These are phyloP conservation scores for Lycophotia porphyrea DNA, from an alignment of 2,888 invertebrate genomes.

Conservation along the genomic window DNA sequence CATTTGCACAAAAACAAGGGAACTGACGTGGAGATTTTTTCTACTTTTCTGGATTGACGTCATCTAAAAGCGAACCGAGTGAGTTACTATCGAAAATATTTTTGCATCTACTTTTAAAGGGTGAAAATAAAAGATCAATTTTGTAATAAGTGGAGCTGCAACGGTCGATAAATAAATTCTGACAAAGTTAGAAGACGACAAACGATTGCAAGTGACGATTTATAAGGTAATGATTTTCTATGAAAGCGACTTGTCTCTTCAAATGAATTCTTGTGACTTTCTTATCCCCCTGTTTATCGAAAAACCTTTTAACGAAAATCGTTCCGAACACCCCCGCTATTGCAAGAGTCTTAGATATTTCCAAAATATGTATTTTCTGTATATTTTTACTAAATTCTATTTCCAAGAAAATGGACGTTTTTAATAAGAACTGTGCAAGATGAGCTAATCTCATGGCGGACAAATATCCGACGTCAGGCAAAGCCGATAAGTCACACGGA, in stretches of 20 bases:
- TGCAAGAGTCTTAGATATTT: slow-evolving; percentile 7
- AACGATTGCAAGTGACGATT: neutral
- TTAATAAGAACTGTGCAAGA: slow-evolving; percentile 57
- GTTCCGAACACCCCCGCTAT: neutral
- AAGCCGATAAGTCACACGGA: slow-evolving; percentile 68
- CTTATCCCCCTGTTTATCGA: neutral
- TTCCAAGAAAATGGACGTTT: slow-evolving; percentile 55
- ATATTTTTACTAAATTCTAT: slow-evolving; percentile 21
- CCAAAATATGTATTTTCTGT: slow-evolving; percentile 1
- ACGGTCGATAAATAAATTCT: neutral
- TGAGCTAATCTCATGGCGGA: slow-evolving; percentile 71
- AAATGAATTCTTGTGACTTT: neutral
- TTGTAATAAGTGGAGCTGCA: neutral
- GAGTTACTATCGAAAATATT: slow-evolving; percentile 23
- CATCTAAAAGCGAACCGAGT: slow-evolving; percentile 40
- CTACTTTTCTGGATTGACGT: slow-evolving; percentile 61
- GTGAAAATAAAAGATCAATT: neutral
- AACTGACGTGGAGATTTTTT: slow-evolving; percentile 58
- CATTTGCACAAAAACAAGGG: slow-evolving; percentile 59
- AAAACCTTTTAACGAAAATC: slow-evolving; percentile 5
- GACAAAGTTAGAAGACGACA: neutral
- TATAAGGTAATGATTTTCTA: neutral
- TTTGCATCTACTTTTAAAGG: neutral
- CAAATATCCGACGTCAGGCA: slow-evolving; percentile 74
- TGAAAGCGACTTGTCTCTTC: neutral